Base-by-base conservation (phyloP, 2,888 invertebrate species). In the Temnothorax unifasciatus region DNA sequence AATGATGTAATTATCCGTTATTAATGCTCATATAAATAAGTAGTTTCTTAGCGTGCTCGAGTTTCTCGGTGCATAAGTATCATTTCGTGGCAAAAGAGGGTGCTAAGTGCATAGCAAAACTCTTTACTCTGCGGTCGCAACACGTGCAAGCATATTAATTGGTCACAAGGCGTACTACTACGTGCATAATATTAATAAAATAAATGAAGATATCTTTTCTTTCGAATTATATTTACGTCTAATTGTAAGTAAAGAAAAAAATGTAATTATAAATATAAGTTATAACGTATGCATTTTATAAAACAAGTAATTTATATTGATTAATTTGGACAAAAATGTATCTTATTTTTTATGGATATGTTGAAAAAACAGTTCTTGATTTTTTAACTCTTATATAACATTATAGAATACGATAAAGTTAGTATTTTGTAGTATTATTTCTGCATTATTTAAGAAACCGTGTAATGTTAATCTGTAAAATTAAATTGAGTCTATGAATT, bases 121-220 rank as follows among this genome's bases (percentile, higher is more conserved):
- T 71, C 54, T 71, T 71, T 71, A 38, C 15, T 29, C n/a, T 3
- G 52, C 52, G 34, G 34, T 34, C 3, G 38, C 71, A 41, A 41
- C 52, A 34, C 18, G 21, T 54, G 25, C 54, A 54, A 15, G 38
- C 18, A 71, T 71, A 71, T 71, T 71, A 71, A 57, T 71, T 71
- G 38, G 15, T 50, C 52, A 63, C 2, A 41, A 38, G 63, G 4
- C 2, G 15, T 9, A 41, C 21, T 44, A 21, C 44, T 21, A 47
- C 29, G 1, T 15, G 9, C 54, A 52, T 52, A 21, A n/a, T 38
- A 21, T 63, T 63, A 41, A 64, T 63, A n/a, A n/a, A 63, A 38
- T 63, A 38, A 41, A 63, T 21, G 5, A 21, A 41, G 15, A 69
- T 3, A 38, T 50, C 3, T 47, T 50, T 69, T 13, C 11, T 18